phyloP scores from a whole-genome alignment of 2,888 invertebrate species.

The Drosophila emarginata region DNA sequence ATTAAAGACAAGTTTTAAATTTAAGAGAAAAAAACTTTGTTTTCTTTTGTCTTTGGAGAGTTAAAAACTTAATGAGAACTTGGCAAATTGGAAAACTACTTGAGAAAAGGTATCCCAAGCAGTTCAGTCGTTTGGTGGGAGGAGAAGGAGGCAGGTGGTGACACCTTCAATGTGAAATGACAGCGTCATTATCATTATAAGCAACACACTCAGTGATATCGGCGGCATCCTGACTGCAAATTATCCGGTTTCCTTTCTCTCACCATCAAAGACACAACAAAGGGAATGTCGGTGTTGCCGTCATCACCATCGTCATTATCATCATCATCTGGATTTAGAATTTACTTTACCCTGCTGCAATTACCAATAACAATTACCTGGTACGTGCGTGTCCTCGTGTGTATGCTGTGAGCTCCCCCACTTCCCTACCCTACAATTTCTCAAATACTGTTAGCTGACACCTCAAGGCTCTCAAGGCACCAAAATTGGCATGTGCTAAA shows the following conservation, averaged over 20 bases:
- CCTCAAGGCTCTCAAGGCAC: neutral
- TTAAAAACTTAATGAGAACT: conserved; percentile 1
- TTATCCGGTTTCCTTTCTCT: conserved; percentile 54
- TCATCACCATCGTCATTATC: conserved; percentile 14
- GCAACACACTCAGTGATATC: conserved; percentile 11
- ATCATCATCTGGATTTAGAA: neutral
- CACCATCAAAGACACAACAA: conserved; percentile 34
- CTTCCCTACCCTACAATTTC: too few species aligned
- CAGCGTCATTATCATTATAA: conserved; percentile 13
- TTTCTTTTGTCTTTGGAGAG: neutral
- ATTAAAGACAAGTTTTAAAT: too few species aligned
- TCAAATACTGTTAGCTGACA: neutral
- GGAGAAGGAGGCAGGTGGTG: neutral
- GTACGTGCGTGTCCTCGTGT: conserved; percentile 22
- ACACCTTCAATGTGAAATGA: neutral
- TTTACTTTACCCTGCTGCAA: conserved; percentile 23
- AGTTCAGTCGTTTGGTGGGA: neutral
- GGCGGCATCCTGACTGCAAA: conserved; percentile 43
- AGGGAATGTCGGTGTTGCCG: conserved; percentile 16
- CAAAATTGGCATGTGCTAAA: conserved; percentile 4
- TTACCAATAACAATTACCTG: conserved; percentile 36
- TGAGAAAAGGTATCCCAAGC: neutral
- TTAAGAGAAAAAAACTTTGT: too few species aligned
- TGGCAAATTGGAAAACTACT: conserved; percentile 27
- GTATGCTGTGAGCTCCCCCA: neutral